These are phyloP conservation scores for Idaea dimidiata DNA, from an alignment of 2,888 invertebrate species.

Conservation along the genomic window DNA sequence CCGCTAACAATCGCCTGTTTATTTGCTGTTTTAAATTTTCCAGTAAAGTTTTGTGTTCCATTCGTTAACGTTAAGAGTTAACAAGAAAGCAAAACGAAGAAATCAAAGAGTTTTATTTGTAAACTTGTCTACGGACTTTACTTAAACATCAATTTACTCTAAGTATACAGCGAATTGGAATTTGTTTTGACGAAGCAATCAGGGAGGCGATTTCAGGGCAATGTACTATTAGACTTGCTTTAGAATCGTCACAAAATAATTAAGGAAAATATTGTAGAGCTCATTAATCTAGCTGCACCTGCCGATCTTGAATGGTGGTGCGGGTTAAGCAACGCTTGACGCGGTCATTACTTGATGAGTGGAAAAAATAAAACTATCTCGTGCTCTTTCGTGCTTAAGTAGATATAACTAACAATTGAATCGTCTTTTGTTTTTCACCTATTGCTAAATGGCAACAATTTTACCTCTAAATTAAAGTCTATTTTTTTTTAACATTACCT, in stretches of 20 bases:
- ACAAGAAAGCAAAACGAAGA: slow-evolving; percentile 5
- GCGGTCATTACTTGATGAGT: too few species aligned
- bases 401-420: too few species aligned
- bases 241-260: background rate
- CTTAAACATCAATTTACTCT: slow-evolving; percentile 2
- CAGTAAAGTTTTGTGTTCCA: slow-evolving; percentile 2
- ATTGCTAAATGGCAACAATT: too few species aligned
- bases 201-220: background rate
- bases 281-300: too few species aligned
- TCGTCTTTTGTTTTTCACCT: too few species aligned
- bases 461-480: too few species aligned
- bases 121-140: slow-evolving; percentile 5
- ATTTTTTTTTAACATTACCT: too few species aligned
- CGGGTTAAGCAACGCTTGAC: too few species aligned
- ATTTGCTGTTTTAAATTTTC: slow-evolving; percentile 4
- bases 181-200: slow-evolving; percentile 1
- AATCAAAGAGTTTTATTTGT: slow-evolving; percentile 1
- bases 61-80: slow-evolving; percentile 6
- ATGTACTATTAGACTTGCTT: background rate
- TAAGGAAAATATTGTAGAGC: too few species aligned
- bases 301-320: too few species aligned
- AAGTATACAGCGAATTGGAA: background rate
- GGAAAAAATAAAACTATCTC: too few species aligned
- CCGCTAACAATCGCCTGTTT: slow-evolving; percentile 3
- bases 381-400: too few species aligned